phyloP scores from a whole-genome alignment of 2,888 invertebrate genomes.

The Aleiodes testaceus region DNA sequence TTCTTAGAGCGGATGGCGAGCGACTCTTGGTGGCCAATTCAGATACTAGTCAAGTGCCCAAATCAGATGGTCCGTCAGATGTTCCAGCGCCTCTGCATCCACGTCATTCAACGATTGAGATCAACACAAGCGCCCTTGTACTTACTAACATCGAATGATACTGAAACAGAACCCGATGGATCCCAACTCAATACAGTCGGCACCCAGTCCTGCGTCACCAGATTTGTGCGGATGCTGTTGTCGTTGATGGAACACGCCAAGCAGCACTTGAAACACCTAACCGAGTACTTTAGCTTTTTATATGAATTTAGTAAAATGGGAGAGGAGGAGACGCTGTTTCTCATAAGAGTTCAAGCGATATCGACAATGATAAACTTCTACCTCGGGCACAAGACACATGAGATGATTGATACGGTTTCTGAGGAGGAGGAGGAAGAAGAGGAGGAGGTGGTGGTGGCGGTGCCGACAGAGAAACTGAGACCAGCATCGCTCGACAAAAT shows the following conservation, averaged over 20 bases:
- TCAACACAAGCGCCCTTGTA: conserved; percentile 80
- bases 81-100: conserved; percentile 96
- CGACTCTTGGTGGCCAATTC: conserved; percentile 96
- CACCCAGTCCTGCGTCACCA: conserved; percentile 90
- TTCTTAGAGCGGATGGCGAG: conserved; percentile 94
- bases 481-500: conserved; percentile 96
- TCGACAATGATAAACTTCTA: conserved; percentile 94
- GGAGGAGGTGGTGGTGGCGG: conserved; percentile 77
- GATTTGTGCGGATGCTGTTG: conserved; percentile 91
- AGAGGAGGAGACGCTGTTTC: conserved; percentile 91
- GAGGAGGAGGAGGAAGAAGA: conserved; percentile 82
- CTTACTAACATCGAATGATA: conserved; percentile 71
- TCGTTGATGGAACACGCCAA: conserved; percentile 92
- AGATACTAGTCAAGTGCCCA: conserved; percentile 94
- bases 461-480: conserved; percentile 84
- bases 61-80: conserved; percentile 98
- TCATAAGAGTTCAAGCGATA: conserved; percentile 90
- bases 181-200: conserved; percentile 74
- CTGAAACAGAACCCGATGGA: conserved; percentile 54
- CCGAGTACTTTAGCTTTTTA: conserved; percentile 93
- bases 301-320: conserved; percentile 97
- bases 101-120: conserved; percentile 91
- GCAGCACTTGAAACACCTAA: conserved; percentile 88
- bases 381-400: conserved; percentile 86
- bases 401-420: conserved; percentile 82